Evolutionary conservation across 2,888 invertebrate genomes (phyloP), one percentile per base, ranked within the genome.

Genomic region (Catocala sponsa): DNA sequence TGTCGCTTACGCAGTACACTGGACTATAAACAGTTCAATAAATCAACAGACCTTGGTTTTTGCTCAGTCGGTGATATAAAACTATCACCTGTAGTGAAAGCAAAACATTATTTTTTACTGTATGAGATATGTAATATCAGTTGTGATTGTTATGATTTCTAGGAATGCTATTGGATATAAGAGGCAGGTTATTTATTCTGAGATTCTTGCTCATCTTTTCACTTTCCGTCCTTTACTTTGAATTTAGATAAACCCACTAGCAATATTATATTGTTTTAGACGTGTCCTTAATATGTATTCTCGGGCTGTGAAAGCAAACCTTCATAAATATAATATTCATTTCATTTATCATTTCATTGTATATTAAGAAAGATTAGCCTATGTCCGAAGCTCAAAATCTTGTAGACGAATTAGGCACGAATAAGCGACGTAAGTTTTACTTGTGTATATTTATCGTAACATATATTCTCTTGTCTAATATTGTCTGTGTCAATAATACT

Each of bases 211-310:
- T 91, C 91, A 92, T 86, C 87, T 91, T 78, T 84, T 59, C 80
- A 87, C 72, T 87, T 83, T 88, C 92, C 91, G 91, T 91, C 92
- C 91, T 84, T 87, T 82, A 76, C 77, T 86, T 89, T 85, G 64
- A 70, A 72, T 70, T 58, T 70, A 78, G 66, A 70, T 78, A 58
- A 55, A 63, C 49, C 67, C 69, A 69, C 58, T 67, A 60, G 63
- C 55, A 52, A 60, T 63, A 67, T 56, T 57, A 12, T 59, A 62
- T 50, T 64, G 56, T 70, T 78, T 80, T 83, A 84, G 80, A 82
- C 78, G 79, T 85, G 81, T 83, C 83, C 80, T 80, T 76, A 79
- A 76, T 83, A 65, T 82, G 75, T 81, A 86, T 86, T 85, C 78
- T 86, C 81, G 84, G 88, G 88, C 89, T 89, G 89, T 88, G 88